Evolutionary conservation across 2,888 invertebrate species (phyloP).

Genomic region (Megamerina dolium): DNA sequence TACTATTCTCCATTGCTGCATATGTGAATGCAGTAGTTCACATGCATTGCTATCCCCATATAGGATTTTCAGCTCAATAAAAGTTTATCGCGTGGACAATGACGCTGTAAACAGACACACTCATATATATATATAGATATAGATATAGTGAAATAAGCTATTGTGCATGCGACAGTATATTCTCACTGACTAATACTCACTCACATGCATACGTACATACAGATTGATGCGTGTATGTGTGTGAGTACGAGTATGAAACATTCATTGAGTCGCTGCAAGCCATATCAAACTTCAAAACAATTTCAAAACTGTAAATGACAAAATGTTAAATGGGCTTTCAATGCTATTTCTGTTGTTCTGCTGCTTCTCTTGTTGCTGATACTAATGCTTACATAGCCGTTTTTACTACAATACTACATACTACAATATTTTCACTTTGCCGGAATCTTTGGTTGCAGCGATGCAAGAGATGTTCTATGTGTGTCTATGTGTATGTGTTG

Average conservation of each 20-base stretch:
- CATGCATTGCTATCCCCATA: too few relatives aligned
- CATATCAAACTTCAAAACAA: conserved; percentile 41
- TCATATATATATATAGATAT: not conserved
- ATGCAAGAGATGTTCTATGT: too few relatives aligned
- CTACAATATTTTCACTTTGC: too few relatives aligned
- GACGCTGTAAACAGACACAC: not conserved
- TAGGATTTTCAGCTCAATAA: conserved; percentile 29
- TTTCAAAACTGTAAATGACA: conserved; percentile 46
- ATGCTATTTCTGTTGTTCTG: conserved; percentile 17
- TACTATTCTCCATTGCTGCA: too few relatives aligned
- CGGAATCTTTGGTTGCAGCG: too few relatives aligned
- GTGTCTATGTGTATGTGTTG: too few relatives aligned
- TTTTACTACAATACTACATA: too few relatives aligned
- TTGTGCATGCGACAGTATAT: not conserved
- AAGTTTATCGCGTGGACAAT: conserved; percentile 39
- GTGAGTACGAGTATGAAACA: not conserved
- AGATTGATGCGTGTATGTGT: not conserved
- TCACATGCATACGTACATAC: not conserved
- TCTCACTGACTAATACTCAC: not conserved
- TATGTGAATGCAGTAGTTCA: too few relatives aligned
- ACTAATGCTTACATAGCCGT: too few relatives aligned
- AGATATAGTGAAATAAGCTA: not conserved
- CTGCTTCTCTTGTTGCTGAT: not conserved
- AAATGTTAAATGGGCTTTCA: conserved; percentile 44
- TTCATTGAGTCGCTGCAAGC: conserved; percentile 15